Evolutionary conservation across 2,888 invertebrate genomes (phyloP).

Genomic region (Atethmia centrago): DNA sequence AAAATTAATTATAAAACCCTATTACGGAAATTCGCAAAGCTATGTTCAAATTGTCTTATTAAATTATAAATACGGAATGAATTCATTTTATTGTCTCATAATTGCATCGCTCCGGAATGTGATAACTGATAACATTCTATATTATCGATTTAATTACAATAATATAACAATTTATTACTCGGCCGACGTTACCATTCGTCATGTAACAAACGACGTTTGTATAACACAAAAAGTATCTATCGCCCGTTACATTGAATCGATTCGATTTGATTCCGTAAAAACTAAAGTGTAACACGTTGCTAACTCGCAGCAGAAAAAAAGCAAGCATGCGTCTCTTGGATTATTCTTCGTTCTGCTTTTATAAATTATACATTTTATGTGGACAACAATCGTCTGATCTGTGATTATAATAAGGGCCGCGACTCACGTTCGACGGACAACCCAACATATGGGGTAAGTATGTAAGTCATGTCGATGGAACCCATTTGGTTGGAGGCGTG

Average conservation of each 20-base stretch:
- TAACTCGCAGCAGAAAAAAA: slow-evolving; percentile 77
- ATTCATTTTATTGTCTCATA: slow-evolving; percentile 57
- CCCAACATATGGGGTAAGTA: slow-evolving; percentile 70
- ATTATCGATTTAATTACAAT: slow-evolving; percentile 61
- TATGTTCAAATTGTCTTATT: slow-evolving; percentile 53
- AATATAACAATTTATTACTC: slow-evolving; percentile 60
- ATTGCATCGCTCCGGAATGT: slow-evolving; percentile 57
- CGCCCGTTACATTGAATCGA: slow-evolving; percentile 74
- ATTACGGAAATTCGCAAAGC: slow-evolving; percentile 64
- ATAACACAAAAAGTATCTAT: slow-evolving; percentile 72
- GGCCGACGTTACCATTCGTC: slow-evolving; percentile 68
- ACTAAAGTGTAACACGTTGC: slow-evolving; percentile 80
- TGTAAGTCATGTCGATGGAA: slow-evolving; percentile 74
- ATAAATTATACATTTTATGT: slow-evolving; percentile 89
- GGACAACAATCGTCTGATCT: slow-evolving; percentile 88
- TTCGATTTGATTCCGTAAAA: slow-evolving; percentile 77
- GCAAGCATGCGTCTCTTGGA: slow-evolving; percentile 73
- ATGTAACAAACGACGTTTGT: slow-evolving; percentile 71
- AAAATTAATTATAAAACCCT: slow-evolving; percentile 70
- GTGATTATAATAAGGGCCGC: slow-evolving; percentile 88
- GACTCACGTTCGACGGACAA: slow-evolving; percentile 84
- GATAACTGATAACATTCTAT: slow-evolving; percentile 58
- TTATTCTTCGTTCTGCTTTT: slow-evolving; percentile 82
- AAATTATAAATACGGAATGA: slow-evolving; percentile 53
- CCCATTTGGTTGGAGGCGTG: slow-evolving; percentile 77